Base-by-base conservation (phyloP, 2,888 invertebrate species). In the Rugalucina vietnamica region DNA sequence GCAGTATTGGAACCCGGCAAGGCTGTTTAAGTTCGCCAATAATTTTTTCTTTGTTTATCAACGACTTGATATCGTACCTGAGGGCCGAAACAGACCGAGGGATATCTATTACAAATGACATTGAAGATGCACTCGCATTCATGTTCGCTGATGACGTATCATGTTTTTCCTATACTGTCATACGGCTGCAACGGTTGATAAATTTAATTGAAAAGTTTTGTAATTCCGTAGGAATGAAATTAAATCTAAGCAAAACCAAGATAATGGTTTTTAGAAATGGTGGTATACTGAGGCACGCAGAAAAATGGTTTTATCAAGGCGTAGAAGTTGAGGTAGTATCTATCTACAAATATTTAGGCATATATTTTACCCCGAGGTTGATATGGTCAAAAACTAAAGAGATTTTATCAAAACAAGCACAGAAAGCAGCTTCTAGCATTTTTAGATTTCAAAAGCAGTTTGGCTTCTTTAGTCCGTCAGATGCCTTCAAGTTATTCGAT, bases 141-240 rank as follows among this genome's bases (percentile, higher is more conserved):
- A 69, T 75, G 69, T 81, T 70, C 29, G 70, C 75, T 21, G 76
- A 76, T 36, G 76, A 76, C 49, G 50, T 80, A 14, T 36, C 69
- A 1, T 49, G 70, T 34, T 24, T 81, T 24, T 70, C 72, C 18
- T 70, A 71, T 27, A 78, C 78, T 0, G 78, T 50, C 0, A 49
- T 69, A 24, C 24, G 36, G n/a, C 36, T 78, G 1, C 78, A 78
- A 50, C 49, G 34, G 29, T n/a, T 70, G 49, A 50, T 78, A 10
- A 50, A 78, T 34, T n/a, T 27, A 24, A 32, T 78, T 27, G 37
- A 50, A 37, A 24, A 39, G 12, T 70, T 78, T 36, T 78, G 78
- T 34, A 36, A 78, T 14, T 10, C n/a, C 34, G 70, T 70, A 27
- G 71, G 78, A 27, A n/a, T 37, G 78, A 10, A 54, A 32, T 24